These are phyloP conservation scores for Hirtodrosophila confusa DNA, from an alignment of 2,888 invertebrate species.

Conservation along the genomic window DNA sequence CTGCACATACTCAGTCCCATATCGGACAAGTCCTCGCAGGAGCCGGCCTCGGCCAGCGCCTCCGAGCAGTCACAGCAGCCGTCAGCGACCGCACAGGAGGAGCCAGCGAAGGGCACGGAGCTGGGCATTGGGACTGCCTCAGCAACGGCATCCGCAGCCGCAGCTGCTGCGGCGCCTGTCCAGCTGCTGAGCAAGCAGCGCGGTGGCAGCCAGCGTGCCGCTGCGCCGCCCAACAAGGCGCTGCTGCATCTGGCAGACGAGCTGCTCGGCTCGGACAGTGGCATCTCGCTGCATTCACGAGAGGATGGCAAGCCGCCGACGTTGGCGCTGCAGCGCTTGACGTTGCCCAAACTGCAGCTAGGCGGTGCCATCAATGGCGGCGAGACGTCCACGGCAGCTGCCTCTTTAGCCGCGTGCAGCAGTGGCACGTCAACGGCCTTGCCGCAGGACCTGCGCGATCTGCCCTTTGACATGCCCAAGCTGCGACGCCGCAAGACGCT, in stretches of 20 bases:
- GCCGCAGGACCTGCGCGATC: constrained; percentile 89
- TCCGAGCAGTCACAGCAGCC: constrained; percentile 92
- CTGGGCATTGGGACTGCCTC: constrained; percentile 13
- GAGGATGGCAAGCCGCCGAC: constrained; percentile 88
- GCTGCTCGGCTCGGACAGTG: constrained; percentile 94
- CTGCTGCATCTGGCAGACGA: constrained; percentile 86
- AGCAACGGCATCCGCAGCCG: constrained; percentile 40
- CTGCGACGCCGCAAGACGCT: constrained; percentile 88
- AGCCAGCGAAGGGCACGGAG: constrained; percentile 17
- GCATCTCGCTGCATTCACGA: constrained; percentile 93
- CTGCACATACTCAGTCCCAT: constrained; percentile 94
- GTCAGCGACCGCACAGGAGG: constrained; percentile 38
- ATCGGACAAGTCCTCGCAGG: constrained; percentile 95
- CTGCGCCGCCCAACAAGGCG: constrained; percentile 90
- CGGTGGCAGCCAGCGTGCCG: constrained; percentile 35
- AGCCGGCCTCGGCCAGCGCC: constrained; percentile 87
- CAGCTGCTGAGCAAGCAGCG: constrained; percentile 16
- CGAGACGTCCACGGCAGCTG: constrained; percentile 52
- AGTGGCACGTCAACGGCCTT: constrained; percentile 77
- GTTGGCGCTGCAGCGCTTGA: constrained; percentile 86
- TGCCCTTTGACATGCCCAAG: constrained; percentile 96
- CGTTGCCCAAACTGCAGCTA: constrained; percentile 85
- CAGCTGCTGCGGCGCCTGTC: constrained; percentile 27
- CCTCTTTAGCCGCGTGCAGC: not conserved
- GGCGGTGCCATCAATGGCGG: constrained; percentile 75